Conservation (phyloP, 2,797 vertebrate species). For the Ataeniobius toweri region DNA sequence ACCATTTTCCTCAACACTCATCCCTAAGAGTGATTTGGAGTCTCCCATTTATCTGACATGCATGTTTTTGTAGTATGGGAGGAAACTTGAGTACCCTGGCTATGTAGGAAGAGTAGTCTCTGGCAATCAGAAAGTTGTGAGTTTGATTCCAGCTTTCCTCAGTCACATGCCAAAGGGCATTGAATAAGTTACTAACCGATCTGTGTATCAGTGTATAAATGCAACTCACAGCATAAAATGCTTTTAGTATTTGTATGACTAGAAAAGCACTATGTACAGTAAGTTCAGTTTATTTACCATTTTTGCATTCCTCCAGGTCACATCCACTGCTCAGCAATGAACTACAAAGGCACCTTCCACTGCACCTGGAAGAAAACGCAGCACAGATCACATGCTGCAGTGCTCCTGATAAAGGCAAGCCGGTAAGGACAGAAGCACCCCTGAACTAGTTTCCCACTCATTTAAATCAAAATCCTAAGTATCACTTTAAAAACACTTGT, state of each 20-base stretch:
- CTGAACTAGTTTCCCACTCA: neutral
- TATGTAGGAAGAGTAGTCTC: neutral
- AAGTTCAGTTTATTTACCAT: neutral
- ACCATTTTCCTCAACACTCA: no score
- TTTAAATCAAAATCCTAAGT: neutral
- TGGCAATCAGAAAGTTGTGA: neutral
- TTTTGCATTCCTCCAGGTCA: slow-evolving; percentile 53
- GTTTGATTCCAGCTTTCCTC: neutral
- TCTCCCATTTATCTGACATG: neutral
- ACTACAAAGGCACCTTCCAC: slow-evolving; percentile 75
- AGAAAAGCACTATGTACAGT: neutral
- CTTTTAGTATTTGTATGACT: neutral
- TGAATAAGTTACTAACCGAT: neutral
- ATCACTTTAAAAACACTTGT: neutral
- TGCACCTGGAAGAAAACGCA: slow-evolving; percentile 67
- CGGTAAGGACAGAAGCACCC: slow-evolving; percentile 61
- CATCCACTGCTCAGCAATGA: slow-evolving; percentile 71
- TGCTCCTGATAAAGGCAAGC: slow-evolving; percentile 66
- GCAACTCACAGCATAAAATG: neutral
- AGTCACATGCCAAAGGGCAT: neutral
- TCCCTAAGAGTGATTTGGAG: no score
- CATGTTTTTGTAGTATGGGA: neutral
- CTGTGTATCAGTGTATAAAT: neutral
- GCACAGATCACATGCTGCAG: slow-evolving; percentile 41
- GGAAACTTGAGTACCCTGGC: neutral